Evolutionary conservation across 1,140 invertebrate genomes (phyloP).

Genomic region (Drosophila seguyi): DNA sequence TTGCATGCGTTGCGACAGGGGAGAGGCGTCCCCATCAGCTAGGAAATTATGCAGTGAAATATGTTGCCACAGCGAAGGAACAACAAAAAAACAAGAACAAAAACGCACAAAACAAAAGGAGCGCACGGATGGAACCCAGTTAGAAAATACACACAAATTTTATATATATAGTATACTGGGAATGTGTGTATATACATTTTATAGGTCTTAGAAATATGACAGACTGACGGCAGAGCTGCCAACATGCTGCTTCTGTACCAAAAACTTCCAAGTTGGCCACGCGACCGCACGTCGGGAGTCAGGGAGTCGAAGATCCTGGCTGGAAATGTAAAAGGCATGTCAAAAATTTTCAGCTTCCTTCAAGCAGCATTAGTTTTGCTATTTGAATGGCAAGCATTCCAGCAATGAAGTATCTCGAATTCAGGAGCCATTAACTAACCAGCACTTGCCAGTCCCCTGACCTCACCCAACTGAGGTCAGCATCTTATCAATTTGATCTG

Average conservation of each 20-base stretch:
- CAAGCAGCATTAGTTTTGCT: constrained; percentile 58
- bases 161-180: constrained; percentile 7
- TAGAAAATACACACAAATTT: constrained; percentile 12
- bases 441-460: constrained; percentile 20
- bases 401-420: constrained; percentile 30
- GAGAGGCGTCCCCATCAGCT: constrained; percentile 41
- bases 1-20: constrained; percentile 67
- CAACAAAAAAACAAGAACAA: constrained; percentile 21
- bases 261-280: constrained; percentile 42
- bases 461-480: constrained; percentile 5
- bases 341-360: constrained; percentile 67
- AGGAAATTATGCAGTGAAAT: constrained; percentile 82
- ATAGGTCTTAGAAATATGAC: constrained; percentile 62
- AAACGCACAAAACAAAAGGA: constrained; percentile 39
- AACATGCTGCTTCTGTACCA: constrained; percentile 52
- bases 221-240: constrained; percentile 62
- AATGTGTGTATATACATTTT: constrained; percentile 45
- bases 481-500: constrained; percentile 16
- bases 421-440: constrained; percentile 39
- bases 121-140: constrained; percentile 19
- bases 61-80: constrained; percentile 70
- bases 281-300: constrained; percentile 31
- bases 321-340: constrained; percentile 80
- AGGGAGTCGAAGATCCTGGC: constrained; percentile 34
- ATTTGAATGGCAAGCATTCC: constrained; percentile 70